Base-by-base conservation (phyloP, 92 coral and sea anemone species). In the Meandrina meandrites region DNA sequence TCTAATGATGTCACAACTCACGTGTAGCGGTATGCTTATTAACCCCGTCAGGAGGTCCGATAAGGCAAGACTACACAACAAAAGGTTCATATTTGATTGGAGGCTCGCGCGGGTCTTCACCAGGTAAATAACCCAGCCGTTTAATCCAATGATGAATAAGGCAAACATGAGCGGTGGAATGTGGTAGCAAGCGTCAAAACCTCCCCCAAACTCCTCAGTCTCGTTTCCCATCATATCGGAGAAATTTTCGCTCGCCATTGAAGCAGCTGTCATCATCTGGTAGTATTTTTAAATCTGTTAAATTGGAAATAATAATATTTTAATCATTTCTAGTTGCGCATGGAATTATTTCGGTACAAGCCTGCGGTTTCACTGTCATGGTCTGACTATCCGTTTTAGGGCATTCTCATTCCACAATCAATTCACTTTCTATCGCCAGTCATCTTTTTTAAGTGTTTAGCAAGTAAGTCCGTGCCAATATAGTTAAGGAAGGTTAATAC, bases 21-120 rank as follows among this genome's bases (percentile, higher is more conserved):
- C 53, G 79, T 71, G 92, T 31, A 76, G 37, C 22, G 98, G 98
- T 62, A 94, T 87, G 68, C 96, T 91, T n/a, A 91, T 45, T 12
- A 93, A 75, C 24, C 98, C 98, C 14, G 96, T 93, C 74, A 94
- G 67, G 67, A 94, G 87, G 57, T 94, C 98, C 1, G 96, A 91
- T 27, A 89, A 76, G 60, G 98, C 98, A 34, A 94, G 89, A 58
- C 98, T 94, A 42, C 96, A 82, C 11, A 94, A 90, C 53, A 94
- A 68, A 45, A 90, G 81, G 89, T 94, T 94, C 53, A 93, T 88
- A 31, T 88, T 91, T 27, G 93, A 87, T 21, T 89, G 93, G 1
- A 94, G 88, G 51, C 37, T 82, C 36, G 90, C 69, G 17, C 76
- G 62, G 30, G 82, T 93, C 75, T 88, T 83, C 34, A 94, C 94